These are phyloP conservation scores for Phrixothrix hirtus DNA, from an alignment of 2,888 invertebrate species.

Conservation along the genomic window DNA sequence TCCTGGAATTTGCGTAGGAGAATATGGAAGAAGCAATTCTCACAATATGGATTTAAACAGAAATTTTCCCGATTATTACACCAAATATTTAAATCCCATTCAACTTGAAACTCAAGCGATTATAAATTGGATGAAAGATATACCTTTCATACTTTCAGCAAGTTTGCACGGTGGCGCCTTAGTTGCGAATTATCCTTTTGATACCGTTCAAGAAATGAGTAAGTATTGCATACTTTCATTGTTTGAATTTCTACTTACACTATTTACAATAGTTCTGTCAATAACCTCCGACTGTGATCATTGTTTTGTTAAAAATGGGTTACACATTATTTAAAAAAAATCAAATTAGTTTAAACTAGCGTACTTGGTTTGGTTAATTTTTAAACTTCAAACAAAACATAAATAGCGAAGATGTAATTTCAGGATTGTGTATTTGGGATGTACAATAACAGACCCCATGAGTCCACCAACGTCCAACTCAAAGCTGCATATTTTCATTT, in stretches of 20 bases:
- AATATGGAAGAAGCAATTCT: constrained; percentile 45
- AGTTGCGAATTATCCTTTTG: constrained; percentile 73
- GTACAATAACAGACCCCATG: no score
- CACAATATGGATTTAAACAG: constrained; percentile 58
- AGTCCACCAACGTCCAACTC: no score
- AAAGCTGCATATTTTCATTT: no score
- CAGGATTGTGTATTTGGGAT: no score
- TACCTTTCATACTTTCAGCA: constrained; percentile 66
- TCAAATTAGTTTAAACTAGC: no score
- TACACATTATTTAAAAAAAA: no score
- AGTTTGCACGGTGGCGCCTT: constrained; percentile 69
- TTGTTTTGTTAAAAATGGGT: neutral
- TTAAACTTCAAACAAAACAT: no score
- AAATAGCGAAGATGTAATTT: no score
- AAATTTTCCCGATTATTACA: constrained; percentile 66
- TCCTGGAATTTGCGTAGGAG: constrained; percentile 43
- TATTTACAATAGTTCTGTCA: no score
- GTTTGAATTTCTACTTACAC: no score
- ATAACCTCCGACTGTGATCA: no score
- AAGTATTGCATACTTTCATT: constrained; percentile 37
- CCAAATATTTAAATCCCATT: constrained; percentile 49
- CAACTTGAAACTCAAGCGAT: constrained; percentile 65
- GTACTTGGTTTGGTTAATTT: no score
- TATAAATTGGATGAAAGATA: constrained; percentile 61
- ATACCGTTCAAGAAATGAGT: constrained; percentile 58